phyloP scores from a whole-genome alignment of 64 coral and sea anemone genomes.

The Porites lutea region DNA sequence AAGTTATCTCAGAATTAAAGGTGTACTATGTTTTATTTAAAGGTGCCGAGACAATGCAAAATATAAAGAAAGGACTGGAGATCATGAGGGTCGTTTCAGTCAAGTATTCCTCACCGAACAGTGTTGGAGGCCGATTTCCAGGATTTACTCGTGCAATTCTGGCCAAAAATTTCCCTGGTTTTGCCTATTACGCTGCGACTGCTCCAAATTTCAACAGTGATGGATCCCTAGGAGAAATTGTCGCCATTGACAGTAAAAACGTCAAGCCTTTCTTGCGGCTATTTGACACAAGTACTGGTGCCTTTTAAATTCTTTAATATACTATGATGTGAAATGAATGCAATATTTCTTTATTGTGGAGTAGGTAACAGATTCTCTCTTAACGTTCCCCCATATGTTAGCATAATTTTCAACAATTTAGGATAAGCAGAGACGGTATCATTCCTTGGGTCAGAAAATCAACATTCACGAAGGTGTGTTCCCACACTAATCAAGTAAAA shows the following conservation, averaged over 20 bases:
- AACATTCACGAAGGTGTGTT: no score
- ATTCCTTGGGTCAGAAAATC: no score
- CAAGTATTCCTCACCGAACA: conserved; percentile 27
- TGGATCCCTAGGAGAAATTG: background rate
- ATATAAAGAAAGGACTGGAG: conserved; percentile 20
- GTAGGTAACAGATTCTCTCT: no score
- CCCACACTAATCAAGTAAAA: no score
- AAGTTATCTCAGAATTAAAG: no score
- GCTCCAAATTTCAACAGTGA: conserved; percentile 15
- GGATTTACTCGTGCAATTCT: background rate
- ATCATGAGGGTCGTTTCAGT: background rate
- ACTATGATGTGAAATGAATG: no score
- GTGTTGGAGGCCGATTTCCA: conserved; percentile 39
- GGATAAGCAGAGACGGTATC: no score
- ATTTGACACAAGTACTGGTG: background rate
- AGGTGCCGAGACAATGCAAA: background rate
- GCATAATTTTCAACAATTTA: no score
- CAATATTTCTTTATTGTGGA: no score
- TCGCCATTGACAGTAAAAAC: background rate
- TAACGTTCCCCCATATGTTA: no score
- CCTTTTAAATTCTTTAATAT: no score
- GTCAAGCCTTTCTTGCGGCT: conserved; percentile 11
- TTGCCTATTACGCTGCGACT: conserved; percentile 13
- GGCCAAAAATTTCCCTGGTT: conserved; percentile 3
- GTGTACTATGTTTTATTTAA: background rate